phyloP scores from a whole-genome alignment of 1,140 invertebrate genomes.

The Lamellibrachia luymesi region DNA sequence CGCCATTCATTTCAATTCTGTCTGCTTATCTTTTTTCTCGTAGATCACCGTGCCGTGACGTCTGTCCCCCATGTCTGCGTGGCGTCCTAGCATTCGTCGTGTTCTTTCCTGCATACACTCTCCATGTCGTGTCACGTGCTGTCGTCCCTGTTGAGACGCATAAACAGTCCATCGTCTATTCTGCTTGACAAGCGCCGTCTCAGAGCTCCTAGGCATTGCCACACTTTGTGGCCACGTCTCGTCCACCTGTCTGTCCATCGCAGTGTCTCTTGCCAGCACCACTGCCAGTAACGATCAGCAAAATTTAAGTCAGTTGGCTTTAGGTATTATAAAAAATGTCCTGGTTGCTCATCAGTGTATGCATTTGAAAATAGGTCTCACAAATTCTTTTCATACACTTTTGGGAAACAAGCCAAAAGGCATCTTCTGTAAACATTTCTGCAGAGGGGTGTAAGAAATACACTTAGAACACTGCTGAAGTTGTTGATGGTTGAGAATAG shows the following conservation, averaged over 20 bases:
- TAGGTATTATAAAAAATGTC: background rate
- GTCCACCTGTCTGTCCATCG: background rate
- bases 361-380: no score
- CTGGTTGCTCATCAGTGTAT: no score
- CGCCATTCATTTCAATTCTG: background rate
- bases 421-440: no score
- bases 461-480: no score
- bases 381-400: no score
- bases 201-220: background rate
- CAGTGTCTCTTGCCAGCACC: no score
- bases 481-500: no score
- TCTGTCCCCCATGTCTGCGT: background rate
- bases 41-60: constrained; percentile 2
- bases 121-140: constrained; percentile 3
- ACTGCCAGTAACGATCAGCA: background rate
- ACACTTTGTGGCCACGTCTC: background rate
- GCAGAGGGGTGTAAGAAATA: no score
- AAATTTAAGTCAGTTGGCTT: background rate
- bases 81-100: constrained; percentile 2
- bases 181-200: background rate
- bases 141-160: background rate
- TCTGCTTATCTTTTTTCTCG: constrained; percentile 5
- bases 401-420: no score
- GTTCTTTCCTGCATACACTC: constrained; percentile 4
- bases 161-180: background rate